These are phyloP conservation scores for Fragum whitleyi DNA, from an alignment of 2,888 invertebrate species.

Conservation along the genomic window DNA sequence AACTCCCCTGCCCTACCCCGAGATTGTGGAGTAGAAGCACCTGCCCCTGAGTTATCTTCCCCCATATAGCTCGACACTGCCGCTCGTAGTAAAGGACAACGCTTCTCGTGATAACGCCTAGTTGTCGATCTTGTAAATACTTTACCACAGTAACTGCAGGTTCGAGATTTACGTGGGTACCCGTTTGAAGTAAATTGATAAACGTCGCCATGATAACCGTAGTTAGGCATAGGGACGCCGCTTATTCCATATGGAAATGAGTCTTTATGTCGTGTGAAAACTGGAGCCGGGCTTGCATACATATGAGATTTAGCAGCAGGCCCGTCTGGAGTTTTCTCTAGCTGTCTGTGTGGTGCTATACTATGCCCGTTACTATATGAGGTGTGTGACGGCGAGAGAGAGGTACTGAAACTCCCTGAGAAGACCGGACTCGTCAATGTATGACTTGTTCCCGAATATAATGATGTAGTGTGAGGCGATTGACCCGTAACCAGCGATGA, in stretches of 20 bases:
- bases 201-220: slow-evolving; percentile 78
- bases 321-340: slow-evolving; percentile 41
- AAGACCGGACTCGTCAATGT: slow-evolving; percentile 55
- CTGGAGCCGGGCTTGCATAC: slow-evolving; percentile 62
- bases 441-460: slow-evolving; percentile 57
- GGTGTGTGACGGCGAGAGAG: slow-evolving; percentile 56
- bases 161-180: slow-evolving; percentile 80
- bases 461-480: slow-evolving; percentile 55
- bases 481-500: slow-evolving; percentile 51
- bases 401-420: slow-evolving; percentile 62
- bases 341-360: slow-evolving; percentile 45
- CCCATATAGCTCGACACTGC: slow-evolving; percentile 76
- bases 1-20: slow-evolving; percentile 45
- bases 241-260: slow-evolving; percentile 80
- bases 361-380: slow-evolving; percentile 65
- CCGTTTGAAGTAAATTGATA: slow-evolving; percentile 81
- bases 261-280: slow-evolving; percentile 64
- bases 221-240: slow-evolving; percentile 80
- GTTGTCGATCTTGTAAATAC: slow-evolving; percentile 82
- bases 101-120: slow-evolving; percentile 80
- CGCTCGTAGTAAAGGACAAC: slow-evolving; percentile 79
- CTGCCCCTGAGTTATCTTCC: slow-evolving; percentile 67
- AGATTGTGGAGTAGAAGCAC: slow-evolving; percentile 33
- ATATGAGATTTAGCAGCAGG: slow-evolving; percentile 56
- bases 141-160: slow-evolving; percentile 80